Base-by-base conservation (phyloP, 2,113 vertebrate genomes). In the Podilymbus podiceps region DNA sequence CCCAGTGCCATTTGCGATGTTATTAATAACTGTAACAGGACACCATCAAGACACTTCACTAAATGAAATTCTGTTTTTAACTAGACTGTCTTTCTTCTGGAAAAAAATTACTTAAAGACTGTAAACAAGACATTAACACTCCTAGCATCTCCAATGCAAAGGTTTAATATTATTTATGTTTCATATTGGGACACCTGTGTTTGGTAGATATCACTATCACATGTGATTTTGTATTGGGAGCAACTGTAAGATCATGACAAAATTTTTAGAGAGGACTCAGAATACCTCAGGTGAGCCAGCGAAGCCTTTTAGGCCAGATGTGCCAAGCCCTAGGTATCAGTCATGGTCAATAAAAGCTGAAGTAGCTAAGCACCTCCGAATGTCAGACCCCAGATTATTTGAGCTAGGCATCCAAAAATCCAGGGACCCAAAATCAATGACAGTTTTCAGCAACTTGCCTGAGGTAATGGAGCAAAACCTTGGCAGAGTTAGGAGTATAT, bases 1-100 rank as follows among this genome's bases (percentile, higher is more conserved):
- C 50, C 46, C 75, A 87, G 59, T 95, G 94, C 76, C 92, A 86
- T 95, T 96, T 96, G 89, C 58, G 82, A 49, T 76, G 40, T 87
- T 96, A 97, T 95, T 97, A 95, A 95, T 95, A 95, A 93, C 63
- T 84, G 53, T 79, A 96, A 87, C 63, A 94, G 89, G 77, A 85
- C 75, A 78, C 31, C 73, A 78, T 63, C 6, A 40, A 93, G 92
- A 91, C 72, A 86, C 49, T 96, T 75, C 76, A 76, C 31, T 69
- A 95, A 93, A 96, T 68, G 24, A 87, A 93, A 77, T 89, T 88
- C 52, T 91, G 59, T 6, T 91, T 95, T 94, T 85, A 68, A 76
- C 52, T 38, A 35, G 46, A 28, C 15, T 72, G 30, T 62, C 49
- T 78, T 47, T 55, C 64, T 90, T 56, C 27, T 60, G 50, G 28